Base-by-base conservation (phyloP, 1,140 invertebrate genomes). In the Popillia japonica region DNA sequence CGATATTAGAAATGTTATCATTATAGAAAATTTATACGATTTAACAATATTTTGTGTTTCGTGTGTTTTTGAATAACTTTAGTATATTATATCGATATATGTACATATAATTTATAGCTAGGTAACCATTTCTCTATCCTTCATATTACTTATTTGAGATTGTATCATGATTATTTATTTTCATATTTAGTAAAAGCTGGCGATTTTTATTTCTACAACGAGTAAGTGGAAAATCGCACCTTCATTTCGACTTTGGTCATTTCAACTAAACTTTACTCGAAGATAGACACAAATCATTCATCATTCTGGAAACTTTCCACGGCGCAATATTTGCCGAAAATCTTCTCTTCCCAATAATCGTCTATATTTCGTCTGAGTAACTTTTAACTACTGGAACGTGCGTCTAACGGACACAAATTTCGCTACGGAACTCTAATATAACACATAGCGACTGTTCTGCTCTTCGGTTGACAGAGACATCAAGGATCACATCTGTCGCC, bases 401-500 rank as follows among this genome's bases (percentile, higher is more conserved):
- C 61, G 61, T 10, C 61, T 64, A 64, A 64, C 61, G 17, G 61
- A 64, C 61, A 82, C 80, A 80, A 84, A 64, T 64, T 64, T 64
- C 61, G 6, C 17, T 20, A 64, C 61, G 23, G 17, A 84, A 84
- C 82, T 83, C 83, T 83, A 83, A 84, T 84, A 84, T 83, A 82
- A 83, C 81, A 83, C 83, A 83, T 82, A 80, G 80, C 77, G 79
- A 77, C 82, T 79, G 80, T 79, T 79, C 79, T 84, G 82, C 82
- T 83, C 79, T 83, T 83, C 82, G 80, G 80, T 81, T 83, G 83
- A 83, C 82, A 81, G 81, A 83, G 83, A 84, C 83, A 83, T 84
- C 83, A 84, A 82, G 82, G 82, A 81, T 83, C 82, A 77, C 80
- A 82, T 82, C 81, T 82, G 81, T 77, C 78, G 77, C 81, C 61